A percentile compares a stretch with the other conserved stretches of the same genome.
Conservation (phyloP, 1,140 invertebrate genomes). For the Dreissena rostriformis region DNA sequence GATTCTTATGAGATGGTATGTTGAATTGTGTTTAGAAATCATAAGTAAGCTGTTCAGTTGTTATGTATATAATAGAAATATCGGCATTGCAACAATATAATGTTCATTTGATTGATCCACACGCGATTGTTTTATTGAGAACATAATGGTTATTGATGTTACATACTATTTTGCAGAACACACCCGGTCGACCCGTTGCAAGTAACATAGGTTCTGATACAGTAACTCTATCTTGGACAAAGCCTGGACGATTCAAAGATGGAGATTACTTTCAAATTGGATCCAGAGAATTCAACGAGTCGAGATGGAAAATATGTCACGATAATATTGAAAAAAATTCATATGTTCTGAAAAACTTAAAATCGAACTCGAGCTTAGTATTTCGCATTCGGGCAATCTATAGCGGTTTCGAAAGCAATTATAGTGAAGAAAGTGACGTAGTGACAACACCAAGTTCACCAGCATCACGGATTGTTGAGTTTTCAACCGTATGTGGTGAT, state of each 20-base stretch:
- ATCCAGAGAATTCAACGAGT: background rate
- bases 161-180: too few relatives aligned
- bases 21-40: too few relatives aligned
- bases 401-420: background rate
- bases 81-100: too few relatives aligned
- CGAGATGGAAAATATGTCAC: background rate
- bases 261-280: background rate
- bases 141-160: too few relatives aligned
- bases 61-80: too few relatives aligned
- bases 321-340: background rate
- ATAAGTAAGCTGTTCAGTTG: too few relatives aligned
- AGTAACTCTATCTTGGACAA: background rate
- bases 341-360: background rate
- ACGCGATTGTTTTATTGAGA: too few relatives aligned
- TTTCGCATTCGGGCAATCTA: background rate
- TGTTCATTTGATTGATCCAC: too few relatives aligned
- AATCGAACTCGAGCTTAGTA: background rate
- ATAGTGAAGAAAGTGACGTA: conserved; percentile 11
- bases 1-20: too few relatives aligned
- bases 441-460: background rate
- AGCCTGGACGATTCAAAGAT: background rate
- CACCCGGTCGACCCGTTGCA: background rate
- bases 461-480: background rate
- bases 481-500: background rate
- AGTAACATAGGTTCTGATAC: background rate